Percentiles rank a stretch among this genome's conserved stretches.
These are phyloP conservation scores for Neosilurus mollespiculum DNA, from an alignment of 2,797 vertebrate species.

Conservation along the genomic window DNA sequence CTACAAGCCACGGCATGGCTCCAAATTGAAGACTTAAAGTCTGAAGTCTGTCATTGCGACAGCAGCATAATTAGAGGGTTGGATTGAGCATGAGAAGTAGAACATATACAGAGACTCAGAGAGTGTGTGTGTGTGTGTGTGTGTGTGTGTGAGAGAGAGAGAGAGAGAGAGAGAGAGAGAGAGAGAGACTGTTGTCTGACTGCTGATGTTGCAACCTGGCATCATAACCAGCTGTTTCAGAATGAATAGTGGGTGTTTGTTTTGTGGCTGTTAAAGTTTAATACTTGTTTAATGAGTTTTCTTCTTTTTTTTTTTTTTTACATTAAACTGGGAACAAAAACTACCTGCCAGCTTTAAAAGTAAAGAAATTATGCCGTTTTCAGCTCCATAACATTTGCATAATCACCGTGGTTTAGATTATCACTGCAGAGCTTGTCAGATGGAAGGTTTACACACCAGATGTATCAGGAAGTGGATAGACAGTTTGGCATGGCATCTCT, in stretches of 20 bases:
- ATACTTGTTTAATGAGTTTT: conserved; percentile 14
- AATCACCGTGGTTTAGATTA: conserved; percentile 5
- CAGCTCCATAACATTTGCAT: neutral
- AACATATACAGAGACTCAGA: neutral
- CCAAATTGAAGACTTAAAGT: conserved; percentile 9
- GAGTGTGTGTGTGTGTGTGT: no score
- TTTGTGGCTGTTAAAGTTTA: neutral
- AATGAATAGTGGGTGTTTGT: neutral
- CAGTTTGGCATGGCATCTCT: neutral
- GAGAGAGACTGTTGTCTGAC: neutral
- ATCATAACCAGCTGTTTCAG: conserved; percentile 22
- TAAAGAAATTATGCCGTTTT: conserved; percentile 12
- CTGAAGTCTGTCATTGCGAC: neutral
- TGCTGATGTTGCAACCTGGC: neutral
- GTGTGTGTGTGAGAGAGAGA: neutral
- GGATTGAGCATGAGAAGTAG: conserved; percentile 1
- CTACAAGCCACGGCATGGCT: neutral
- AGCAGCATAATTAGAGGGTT: conserved; percentile 26
- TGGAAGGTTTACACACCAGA: neutral
- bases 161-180: neutral
- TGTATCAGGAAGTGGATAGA: neutral
- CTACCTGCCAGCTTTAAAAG: neutral
- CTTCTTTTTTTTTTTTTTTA: neutral
- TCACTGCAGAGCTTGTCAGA: neutral
- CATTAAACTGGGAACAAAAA: neutral